Percentiles rank a stretch among this genome's conserved stretches.
phyloP scores from a whole-genome alignment of 2,888 invertebrate genomes.

The Seira musarum region DNA sequence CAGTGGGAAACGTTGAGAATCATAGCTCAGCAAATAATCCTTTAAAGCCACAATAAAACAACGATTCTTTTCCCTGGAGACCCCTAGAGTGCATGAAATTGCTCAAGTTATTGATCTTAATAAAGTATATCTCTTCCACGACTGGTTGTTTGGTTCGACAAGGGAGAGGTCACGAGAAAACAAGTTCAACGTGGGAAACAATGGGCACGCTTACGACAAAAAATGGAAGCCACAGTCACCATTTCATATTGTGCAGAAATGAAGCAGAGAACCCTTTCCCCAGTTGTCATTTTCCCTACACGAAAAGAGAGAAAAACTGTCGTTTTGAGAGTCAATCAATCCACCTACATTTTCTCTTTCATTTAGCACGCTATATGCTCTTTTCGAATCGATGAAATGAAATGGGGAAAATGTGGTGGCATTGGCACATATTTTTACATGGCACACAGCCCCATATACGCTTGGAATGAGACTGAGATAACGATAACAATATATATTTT shows the following conservation, averaged over 20 bases:
- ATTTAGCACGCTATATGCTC: not conserved
- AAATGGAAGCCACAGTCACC: not conserved
- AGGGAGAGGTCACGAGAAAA: slow-evolving; percentile 2
- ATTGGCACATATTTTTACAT: slow-evolving; percentile 13
- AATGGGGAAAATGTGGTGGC: slow-evolving; percentile 16
- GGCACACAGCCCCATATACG: slow-evolving; percentile 9
- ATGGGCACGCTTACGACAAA: not conserved
- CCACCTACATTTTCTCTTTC: slow-evolving; percentile 17
- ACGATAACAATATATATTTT: slow-evolving; percentile 8
- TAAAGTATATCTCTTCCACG: not conserved
- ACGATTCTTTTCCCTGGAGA: not conserved
- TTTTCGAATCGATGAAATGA: not conserved
- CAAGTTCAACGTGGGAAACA: slow-evolving; percentile 2
- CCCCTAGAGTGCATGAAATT: not conserved
- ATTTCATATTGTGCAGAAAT: not conserved
- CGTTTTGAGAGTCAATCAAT: slow-evolving; percentile 13
- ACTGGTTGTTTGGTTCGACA: not conserved
- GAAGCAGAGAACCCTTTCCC: not conserved
- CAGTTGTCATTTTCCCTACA: slow-evolving; percentile 9
- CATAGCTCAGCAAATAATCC: not conserved
- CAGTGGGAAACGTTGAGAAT: too few relatives aligned
- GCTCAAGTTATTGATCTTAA: not conserved
- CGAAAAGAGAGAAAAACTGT: not conserved
- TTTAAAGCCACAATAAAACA: not conserved
- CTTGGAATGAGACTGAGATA: slow-evolving; percentile 2